Base-by-base conservation (phyloP, 2,113 vertebrate genomes). In the Callionymus lyra region DNA sequence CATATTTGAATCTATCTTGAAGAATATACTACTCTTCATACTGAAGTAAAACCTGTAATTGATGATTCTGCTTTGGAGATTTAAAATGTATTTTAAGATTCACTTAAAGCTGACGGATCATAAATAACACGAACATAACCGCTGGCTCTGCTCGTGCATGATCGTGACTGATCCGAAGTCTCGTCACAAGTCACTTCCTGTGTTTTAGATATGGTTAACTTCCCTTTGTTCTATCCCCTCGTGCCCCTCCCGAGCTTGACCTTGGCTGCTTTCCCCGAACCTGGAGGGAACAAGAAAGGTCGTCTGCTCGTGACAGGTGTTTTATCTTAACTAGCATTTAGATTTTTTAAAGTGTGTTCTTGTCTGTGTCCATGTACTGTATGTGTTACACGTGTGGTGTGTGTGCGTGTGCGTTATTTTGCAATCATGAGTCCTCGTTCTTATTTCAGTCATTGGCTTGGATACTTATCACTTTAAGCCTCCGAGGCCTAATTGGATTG, bases 251-350 rank as follows among this genome's bases (percentile, higher is more conserved):
- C 73, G 70, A 74, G 38, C 72, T 68, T 82, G 77, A 85, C 82
- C 79, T 81, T 82, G 76, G 56, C 70, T 10, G 18, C 48, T 54
- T 70, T 52, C 60, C n/a, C 52, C 53, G 36, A 46, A 67, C 62
- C 71, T 56, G 18, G 10, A 66, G 69, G 76, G 74, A 59, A 65
- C 27, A 40, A 65, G 34, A 60, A 64, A 70, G 53, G 49, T 57
- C 66, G 63, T 71, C 59, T 56, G 63, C 80, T 60, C 54, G 63
- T 80, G 76, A 72, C 76, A 75, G 65, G 69, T 80, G 78, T 79
- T 65, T 44, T 12, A 54, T 47, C 63, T 72, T 75, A 68, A 73
- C 65, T n/a, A n/a, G n/a, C n/a, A n/a, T n/a, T n/a, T n/a, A n/a
- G n/a, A n/a, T n/a, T n/a, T n/a, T n/a, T n/a, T n/a, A n/a, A n/a